Evolutionary conservation across 2,888 invertebrate genomes (phyloP).

Genomic region (Oscheius sp.): DNA sequence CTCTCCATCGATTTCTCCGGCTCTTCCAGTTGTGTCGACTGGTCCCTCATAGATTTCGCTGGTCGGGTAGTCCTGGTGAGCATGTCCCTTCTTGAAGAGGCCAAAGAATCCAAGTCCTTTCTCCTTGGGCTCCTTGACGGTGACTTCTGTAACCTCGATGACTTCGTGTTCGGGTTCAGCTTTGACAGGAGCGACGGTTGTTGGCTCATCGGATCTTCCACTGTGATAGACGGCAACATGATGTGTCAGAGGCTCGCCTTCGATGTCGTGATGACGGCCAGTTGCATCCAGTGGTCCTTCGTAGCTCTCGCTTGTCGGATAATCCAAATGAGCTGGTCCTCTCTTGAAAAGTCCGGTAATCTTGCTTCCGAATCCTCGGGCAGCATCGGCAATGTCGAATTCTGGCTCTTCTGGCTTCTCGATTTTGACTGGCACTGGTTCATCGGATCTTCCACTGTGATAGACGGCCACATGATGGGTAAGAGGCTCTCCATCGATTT

Average conservation of each 20-base stretch:
- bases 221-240: conserved; percentile 49
- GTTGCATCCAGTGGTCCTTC: conserved; percentile 43
- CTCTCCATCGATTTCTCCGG: conserved; percentile 37
- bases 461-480: conserved; percentile 46
- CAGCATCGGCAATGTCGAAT: conserved; percentile 29
- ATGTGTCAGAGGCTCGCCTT: conserved; percentile 40
- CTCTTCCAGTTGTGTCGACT: conserved; percentile 31
- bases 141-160: background rate
- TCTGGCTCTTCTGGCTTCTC: conserved; percentile 20
- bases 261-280: conserved; percentile 28
- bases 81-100: conserved; percentile 52
- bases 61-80: conserved; percentile 59
- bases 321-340: conserved; percentile 54
- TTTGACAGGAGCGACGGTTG: background rate
- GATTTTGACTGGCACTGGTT: background rate
- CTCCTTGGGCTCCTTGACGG: conserved; percentile 3
- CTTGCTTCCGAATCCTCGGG: conserved; percentile 39
- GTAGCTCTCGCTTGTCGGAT: conserved; percentile 45
- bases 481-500: conserved; percentile 42
- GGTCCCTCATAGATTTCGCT: conserved; percentile 42
- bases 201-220: conserved; percentile 39
- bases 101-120: conserved; percentile 45
- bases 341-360: conserved; percentile 55
- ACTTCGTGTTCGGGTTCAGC: background rate
- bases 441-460: conserved; percentile 43